Conservation (phyloP, 1,140 invertebrate species). For the Papilio polytes region DNA sequence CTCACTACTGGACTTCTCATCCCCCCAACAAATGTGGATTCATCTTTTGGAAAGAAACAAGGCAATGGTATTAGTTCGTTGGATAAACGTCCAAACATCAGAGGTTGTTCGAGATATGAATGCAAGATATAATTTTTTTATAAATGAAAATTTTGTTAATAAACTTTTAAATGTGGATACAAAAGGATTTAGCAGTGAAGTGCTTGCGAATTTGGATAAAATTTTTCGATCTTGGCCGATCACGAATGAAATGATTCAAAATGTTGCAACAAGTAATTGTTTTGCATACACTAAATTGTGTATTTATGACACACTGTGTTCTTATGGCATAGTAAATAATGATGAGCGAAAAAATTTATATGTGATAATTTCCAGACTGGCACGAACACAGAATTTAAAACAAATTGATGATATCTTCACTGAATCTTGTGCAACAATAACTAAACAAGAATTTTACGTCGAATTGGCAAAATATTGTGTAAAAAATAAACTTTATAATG, state of each 20-base stretch:
- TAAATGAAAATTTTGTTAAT: slow-evolving; percentile 70
- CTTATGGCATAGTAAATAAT: slow-evolving; percentile 83
- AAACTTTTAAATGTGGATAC: slow-evolving; percentile 76
- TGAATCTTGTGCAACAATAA: slow-evolving; percentile 82
- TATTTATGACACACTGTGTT: slow-evolving; percentile 83
- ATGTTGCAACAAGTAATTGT: slow-evolving; percentile 77
- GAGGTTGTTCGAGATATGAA: slow-evolving; percentile 79
- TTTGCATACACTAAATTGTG: slow-evolving; percentile 83
- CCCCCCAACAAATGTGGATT: slow-evolving; percentile 81
- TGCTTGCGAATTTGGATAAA: slow-evolving; percentile 76
- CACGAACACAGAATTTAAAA: slow-evolving; percentile 81
- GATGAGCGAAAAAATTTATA: slow-evolving; percentile 82
- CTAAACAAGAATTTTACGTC: slow-evolving; percentile 82
- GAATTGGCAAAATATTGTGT: slow-evolving; percentile 84
- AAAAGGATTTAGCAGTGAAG: slow-evolving; percentile 64
- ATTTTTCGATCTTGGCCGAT: slow-evolving; percentile 84
- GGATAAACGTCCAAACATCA: slow-evolving; percentile 82
- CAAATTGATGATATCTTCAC: slow-evolving; percentile 84
- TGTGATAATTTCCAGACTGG: slow-evolving; percentile 82
- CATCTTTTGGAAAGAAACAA: slow-evolving; percentile 81
- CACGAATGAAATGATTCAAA: slow-evolving; percentile 85
- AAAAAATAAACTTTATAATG: slow-evolving; percentile 81
- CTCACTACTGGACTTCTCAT: slow-evolving; percentile 79
- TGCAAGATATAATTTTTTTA: slow-evolving; percentile 76
- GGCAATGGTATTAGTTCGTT: slow-evolving; percentile 81